These are phyloP conservation scores for Leucania comma DNA, from an alignment of 2,888 invertebrate genomes.

Conservation along the genomic window DNA sequence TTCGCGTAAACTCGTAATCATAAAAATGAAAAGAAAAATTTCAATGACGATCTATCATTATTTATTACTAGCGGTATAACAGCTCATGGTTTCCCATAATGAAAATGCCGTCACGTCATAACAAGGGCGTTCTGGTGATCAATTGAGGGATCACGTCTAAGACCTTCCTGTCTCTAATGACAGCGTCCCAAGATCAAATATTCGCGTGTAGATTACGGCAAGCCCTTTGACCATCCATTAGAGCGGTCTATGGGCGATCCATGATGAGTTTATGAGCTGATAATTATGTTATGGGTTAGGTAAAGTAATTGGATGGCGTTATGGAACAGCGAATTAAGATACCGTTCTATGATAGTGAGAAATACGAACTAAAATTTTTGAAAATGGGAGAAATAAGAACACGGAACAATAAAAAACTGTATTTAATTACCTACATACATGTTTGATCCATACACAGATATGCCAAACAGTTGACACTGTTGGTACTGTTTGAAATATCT, in stretches of 20 bases:
- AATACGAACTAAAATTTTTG: too few relatives aligned
- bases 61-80: too few relatives aligned
- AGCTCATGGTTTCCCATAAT: not conserved
- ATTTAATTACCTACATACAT: too few relatives aligned
- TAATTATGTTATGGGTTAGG: not conserved
- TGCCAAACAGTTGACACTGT: too few relatives aligned
- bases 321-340: not conserved
- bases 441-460: too few relatives aligned
- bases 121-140: too few relatives aligned
- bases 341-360: not conserved
- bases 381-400: too few relatives aligned
- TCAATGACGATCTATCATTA: too few relatives aligned
- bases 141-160: conserved; percentile 15
- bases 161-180: not conserved
- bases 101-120: not conserved
- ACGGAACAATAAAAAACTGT: too few relatives aligned
- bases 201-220: conserved; percentile 5
- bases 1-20: too few relatives aligned
- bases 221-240: not conserved
- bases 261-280: not conserved
- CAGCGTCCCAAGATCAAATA: not conserved
- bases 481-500: too few relatives aligned
- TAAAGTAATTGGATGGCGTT: conserved; percentile 1
- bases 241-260: not conserved
- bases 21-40: too few relatives aligned